phyloP scores from a whole-genome alignment of 2,888 invertebrate species.

The Hydriomena furcata region DNA sequence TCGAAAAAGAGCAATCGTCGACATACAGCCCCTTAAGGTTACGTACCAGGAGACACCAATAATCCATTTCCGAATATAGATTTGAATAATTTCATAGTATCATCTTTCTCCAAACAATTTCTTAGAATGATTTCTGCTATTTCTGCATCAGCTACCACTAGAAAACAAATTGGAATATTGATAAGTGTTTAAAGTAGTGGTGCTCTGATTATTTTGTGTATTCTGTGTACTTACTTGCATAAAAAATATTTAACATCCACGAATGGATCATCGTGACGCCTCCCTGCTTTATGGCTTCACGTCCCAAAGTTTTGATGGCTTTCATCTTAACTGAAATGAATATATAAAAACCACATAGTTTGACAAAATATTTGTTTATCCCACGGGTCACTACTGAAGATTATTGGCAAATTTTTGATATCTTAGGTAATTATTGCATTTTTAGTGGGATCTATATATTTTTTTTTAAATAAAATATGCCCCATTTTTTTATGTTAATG shows the following conservation, averaged over 20 bases:
- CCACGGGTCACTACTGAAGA: too few relatives aligned
- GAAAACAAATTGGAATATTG: background rate
- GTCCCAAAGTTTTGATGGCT: conserved; percentile 33
- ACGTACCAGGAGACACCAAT: conserved; percentile 28
- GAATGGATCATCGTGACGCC: conserved; percentile 38
- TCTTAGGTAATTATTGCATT: too few relatives aligned
- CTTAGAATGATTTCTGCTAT: conserved; percentile 32
- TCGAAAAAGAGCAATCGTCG: too few relatives aligned
- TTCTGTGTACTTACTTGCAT: conserved; percentile 13
- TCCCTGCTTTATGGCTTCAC: conserved; percentile 42
- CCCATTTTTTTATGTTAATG: too few relatives aligned
- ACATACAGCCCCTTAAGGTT: background rate
- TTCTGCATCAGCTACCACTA: conserved; percentile 35
- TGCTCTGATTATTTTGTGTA: too few relatives aligned
- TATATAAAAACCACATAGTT: too few relatives aligned
- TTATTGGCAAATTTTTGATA: too few relatives aligned
- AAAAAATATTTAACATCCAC: conserved; percentile 23
- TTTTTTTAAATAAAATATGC: too few relatives aligned
- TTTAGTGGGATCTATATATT: too few relatives aligned
- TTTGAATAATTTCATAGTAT: conserved; percentile 27
- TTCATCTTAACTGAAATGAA: conserved; percentile 43
- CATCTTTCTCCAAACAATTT: conserved; percentile 34
- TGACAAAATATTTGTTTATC: too few relatives aligned
- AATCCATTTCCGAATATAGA: conserved; percentile 26
- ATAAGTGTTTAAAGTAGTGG: too few relatives aligned